Conservation (phyloP, 2,797 vertebrate genomes). For the Hypotaenidia philippensis region DNA sequence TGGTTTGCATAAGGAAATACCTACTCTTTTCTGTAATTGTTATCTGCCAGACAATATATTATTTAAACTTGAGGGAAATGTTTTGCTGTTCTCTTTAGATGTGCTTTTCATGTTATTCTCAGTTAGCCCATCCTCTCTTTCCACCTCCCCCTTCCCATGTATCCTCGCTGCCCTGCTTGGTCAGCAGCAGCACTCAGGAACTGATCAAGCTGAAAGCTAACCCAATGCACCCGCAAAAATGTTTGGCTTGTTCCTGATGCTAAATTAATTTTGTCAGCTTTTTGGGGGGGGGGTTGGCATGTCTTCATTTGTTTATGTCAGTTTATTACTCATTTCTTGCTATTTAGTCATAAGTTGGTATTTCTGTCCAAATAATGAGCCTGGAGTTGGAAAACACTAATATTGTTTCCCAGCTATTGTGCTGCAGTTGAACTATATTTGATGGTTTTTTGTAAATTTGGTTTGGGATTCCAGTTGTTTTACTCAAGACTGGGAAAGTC, state of each 20-base stretch:
- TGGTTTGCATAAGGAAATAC: neutral
- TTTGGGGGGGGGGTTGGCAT: neutral
- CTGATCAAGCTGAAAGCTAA: neutral
- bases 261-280: neutral
- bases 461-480: neutral
- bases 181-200: neutral
- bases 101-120: accelerated
- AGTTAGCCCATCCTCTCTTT: neutral
- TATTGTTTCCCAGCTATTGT: neutral
- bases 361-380: neutral
- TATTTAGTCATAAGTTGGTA: conserved; percentile 2
- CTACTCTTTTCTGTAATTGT: neutral
- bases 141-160: neutral
- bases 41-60: neutral
- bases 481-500: neutral
- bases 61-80: neutral
- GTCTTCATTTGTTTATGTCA: conserved; percentile 24
- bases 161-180: neutral
- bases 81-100: neutral
- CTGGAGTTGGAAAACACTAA: neutral
- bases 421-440: neutral
- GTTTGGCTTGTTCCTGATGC: neutral
- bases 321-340: conserved; percentile 31
- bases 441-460: neutral
- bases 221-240: accelerated